Evolutionary conservation across 2,797 vertebrate genomes (phyloP).

Genomic region (Steatocranus sp.): DNA sequence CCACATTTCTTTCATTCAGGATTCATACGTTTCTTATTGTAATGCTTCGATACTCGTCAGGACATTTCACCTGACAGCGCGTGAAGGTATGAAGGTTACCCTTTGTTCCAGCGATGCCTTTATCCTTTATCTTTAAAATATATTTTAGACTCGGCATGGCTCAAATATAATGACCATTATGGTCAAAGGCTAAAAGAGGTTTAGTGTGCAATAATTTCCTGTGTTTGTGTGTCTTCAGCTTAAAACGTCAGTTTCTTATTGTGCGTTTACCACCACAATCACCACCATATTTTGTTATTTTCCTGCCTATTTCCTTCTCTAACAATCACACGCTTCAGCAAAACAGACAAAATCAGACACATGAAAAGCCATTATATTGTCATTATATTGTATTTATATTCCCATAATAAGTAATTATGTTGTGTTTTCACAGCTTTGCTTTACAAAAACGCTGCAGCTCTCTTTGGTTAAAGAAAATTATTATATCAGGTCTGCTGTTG

Average conservation of each 20-base stretch:
- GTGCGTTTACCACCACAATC: not conserved
- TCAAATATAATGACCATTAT: not conserved
- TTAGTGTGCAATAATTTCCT: not conserved
- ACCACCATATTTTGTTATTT: not conserved
- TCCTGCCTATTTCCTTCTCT: not conserved
- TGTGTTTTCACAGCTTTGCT: not conserved
- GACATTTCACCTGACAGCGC: conserved; percentile 30
- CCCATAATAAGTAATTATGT: not conserved
- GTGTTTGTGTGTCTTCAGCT: not conserved
- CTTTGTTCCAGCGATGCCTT: conserved; percentile 13
- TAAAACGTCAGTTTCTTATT: not conserved
- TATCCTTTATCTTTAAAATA: not conserved
- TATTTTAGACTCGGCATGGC: not conserved
- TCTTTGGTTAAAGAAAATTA: not conserved
- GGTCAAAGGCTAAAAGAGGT: not conserved
- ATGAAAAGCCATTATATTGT: not conserved
- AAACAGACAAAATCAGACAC: conserved; percentile 5
- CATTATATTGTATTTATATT: not conserved
- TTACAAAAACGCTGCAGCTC: not conserved
- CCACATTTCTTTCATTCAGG: conserved; percentile 52
- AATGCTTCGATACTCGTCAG: conserved; percentile 27
- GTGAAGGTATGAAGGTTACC: conserved; percentile 13
- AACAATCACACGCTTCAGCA: not conserved
- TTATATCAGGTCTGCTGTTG: not conserved
- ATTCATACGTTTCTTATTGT: not conserved